Conservation (phyloP, 2,113 vertebrate species). For the Oplegnathus fasciatus region DNA sequence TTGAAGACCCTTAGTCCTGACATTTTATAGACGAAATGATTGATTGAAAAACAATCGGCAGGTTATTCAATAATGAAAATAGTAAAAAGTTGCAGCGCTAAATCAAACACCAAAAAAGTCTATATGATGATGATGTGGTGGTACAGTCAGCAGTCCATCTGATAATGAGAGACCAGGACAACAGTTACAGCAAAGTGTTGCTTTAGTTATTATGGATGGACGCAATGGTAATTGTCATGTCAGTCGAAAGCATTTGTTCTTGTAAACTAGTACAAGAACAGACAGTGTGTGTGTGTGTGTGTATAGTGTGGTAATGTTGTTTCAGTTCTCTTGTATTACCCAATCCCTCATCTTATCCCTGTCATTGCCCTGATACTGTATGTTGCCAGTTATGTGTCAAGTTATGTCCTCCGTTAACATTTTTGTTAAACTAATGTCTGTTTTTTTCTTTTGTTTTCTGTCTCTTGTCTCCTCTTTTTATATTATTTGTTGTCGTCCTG, state of each 20-base stretch:
- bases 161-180: not conserved
- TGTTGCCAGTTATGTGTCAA: slow-evolving; percentile 43
- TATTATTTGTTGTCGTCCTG: slow-evolving; percentile 39
- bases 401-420: slow-evolving; percentile 53
- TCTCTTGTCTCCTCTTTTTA: slow-evolving; percentile 70
- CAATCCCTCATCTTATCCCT: not conserved
- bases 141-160: not conserved
- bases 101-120: too few species aligned
- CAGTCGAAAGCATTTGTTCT: not conserved
- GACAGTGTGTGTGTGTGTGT: not conserved
- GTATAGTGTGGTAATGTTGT: not conserved
- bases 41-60: too few species aligned
- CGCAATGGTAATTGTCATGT: not conserved
- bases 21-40: too few species aligned
- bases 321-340: slow-evolving; percentile 3
- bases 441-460: slow-evolving; percentile 68
- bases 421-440: slow-evolving; percentile 76
- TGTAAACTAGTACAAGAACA: not conserved
- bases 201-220: not conserved
- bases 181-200: not conserved
- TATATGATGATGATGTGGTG: not conserved
- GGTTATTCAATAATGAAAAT: too few species aligned
- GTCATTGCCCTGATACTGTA: not conserved
- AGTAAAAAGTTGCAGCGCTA: not conserved
- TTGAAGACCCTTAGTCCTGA: too few species aligned